Conservation (phyloP, 2,888 invertebrate genomes). For the Malacosoma neustria region DNA sequence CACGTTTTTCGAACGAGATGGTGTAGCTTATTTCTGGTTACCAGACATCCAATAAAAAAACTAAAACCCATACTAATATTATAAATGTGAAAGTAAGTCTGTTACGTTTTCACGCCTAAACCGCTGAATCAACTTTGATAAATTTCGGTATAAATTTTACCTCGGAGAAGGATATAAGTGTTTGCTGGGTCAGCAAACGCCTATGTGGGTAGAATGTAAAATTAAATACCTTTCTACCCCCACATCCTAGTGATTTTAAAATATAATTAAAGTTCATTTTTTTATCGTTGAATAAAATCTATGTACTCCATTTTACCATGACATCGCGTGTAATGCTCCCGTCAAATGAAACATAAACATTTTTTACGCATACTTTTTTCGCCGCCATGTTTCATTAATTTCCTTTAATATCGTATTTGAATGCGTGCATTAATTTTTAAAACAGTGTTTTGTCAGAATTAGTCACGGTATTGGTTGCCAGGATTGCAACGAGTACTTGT, state of each 20-base stretch:
- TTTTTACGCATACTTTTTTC: conserved; percentile 19
- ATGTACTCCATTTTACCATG: conserved; percentile 40
- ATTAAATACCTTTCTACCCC: too few species aligned
- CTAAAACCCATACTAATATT: too few species aligned
- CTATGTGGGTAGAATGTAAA: too few species aligned
- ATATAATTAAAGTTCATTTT: conserved; percentile 18
- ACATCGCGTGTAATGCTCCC: conserved; percentile 35
- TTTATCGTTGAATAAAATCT: conserved; percentile 46
- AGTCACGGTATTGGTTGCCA: not conserved
- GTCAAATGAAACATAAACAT: conserved; percentile 37
- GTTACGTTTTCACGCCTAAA: too few species aligned
- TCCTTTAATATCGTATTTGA: conserved; percentile 25
- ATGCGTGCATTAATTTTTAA: conserved; percentile 21
- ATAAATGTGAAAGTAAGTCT: too few species aligned
- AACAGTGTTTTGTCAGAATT: not conserved
- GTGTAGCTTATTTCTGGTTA: too few species aligned
- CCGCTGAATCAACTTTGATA: too few species aligned
- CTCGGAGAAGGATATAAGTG: too few species aligned
- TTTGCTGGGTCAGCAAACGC: too few species aligned
- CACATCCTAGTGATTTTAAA: conserved; percentile 4
- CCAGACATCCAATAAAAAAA: too few species aligned
- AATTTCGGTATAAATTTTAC: too few species aligned
- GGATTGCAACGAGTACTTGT: not conserved
- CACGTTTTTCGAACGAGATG: too few species aligned
- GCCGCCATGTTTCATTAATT: conserved; percentile 24